Percentiles rank a stretch among this genome's conserved stretches.
phyloP scores from a whole-genome alignment of 30 jellyfish, hydroid and myxozoan genomes.

The Mastigias papua region DNA sequence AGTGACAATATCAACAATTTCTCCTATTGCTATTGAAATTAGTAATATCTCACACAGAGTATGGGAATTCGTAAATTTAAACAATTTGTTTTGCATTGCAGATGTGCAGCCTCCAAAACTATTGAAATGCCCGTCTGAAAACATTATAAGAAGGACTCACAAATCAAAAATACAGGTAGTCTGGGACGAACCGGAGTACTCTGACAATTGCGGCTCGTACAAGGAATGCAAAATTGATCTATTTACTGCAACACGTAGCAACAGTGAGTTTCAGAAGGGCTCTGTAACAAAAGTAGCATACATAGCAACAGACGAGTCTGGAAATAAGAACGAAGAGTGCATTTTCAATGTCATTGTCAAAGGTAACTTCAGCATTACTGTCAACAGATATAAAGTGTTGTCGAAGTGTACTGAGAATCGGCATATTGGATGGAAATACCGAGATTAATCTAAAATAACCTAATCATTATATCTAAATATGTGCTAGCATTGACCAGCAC shows the following conservation, averaged over 20 bases:
- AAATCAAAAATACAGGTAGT: slow-evolving; percentile 8
- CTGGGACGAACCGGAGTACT: slow-evolving; percentile 75
- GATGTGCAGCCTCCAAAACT: slow-evolving; percentile 77
- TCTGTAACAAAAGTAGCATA: slow-evolving; percentile 39
- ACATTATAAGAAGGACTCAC: slow-evolving; percentile 44
- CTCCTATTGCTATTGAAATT: too few species aligned
- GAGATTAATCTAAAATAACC: too few species aligned
- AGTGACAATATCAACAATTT: too few species aligned
- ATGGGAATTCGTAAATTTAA: too few species aligned
- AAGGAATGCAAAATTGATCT: slow-evolving; percentile 62
- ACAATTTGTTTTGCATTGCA: slow-evolving; percentile 10
- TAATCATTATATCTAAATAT: too few species aligned
- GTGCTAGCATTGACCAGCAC: too few species aligned
- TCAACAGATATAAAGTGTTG: too few species aligned
- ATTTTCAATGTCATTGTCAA: slow-evolving; percentile 71
- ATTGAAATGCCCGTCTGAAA: slow-evolving; percentile 72
- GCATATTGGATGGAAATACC: too few species aligned
- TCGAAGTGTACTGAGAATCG: too few species aligned
- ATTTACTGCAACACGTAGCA: slow-evolving; percentile 22
- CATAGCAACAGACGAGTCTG: slow-evolving; percentile 86
- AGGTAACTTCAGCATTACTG: slow-evolving; percentile 39
- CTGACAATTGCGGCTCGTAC: slow-evolving; percentile 90
- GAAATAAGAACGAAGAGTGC: slow-evolving; percentile 81
- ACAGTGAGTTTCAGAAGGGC: slow-evolving; percentile 22
- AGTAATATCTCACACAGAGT: too few species aligned